A percentile compares a stretch with the other conserved stretches of the same genome.
phyloP scores from a whole-genome alignment of 2,113 vertebrate species.

The Echinops telfairi region DNA sequence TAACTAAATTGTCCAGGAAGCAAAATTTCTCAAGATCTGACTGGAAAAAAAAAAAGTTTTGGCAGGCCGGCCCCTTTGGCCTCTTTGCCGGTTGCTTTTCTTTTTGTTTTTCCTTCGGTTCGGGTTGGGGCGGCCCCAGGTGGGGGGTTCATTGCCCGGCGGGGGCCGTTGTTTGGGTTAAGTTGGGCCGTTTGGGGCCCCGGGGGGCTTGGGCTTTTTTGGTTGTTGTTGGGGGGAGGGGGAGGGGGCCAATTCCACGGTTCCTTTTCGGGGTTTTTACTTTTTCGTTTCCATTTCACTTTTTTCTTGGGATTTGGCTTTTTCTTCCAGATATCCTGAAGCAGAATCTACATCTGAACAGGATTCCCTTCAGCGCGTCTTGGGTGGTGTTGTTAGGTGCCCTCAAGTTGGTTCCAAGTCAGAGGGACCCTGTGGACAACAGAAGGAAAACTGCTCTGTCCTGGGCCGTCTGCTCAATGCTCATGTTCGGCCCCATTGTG shows the following conservation, averaged over 20 bases:
- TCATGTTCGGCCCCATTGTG: too few relatives aligned
- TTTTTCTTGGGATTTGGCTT: neutral
- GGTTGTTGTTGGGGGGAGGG: accelerated
- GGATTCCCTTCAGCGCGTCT: neutral
- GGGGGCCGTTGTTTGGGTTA: too few relatives aligned
- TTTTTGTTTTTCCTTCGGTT: constrained; percentile 6
- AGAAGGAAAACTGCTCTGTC: too few relatives aligned
- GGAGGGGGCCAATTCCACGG: neutral
- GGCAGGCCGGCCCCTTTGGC: neutral
- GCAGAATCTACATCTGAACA: neutral
- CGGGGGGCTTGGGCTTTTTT: too few relatives aligned
- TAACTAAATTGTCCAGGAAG: constrained; percentile 78
- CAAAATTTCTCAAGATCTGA: constrained; percentile 73
- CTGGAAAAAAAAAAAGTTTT: constrained; percentile 9
- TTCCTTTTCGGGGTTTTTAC: accelerated
- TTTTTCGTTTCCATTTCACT: neutral
- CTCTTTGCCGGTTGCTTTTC: constrained; percentile 24
- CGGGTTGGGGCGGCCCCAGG: neutral
- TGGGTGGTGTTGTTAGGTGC: neutral
- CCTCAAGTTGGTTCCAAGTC: neutral
- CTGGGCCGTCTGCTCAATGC: too few relatives aligned
- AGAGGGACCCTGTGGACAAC: neutral
- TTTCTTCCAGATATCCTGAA: neutral
- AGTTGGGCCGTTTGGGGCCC: too few relatives aligned
- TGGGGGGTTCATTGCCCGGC: too few relatives aligned